Evolutionary conservation across 2,888 invertebrate genomes (phyloP).

Genomic region (Embidobia sp.): DNA sequence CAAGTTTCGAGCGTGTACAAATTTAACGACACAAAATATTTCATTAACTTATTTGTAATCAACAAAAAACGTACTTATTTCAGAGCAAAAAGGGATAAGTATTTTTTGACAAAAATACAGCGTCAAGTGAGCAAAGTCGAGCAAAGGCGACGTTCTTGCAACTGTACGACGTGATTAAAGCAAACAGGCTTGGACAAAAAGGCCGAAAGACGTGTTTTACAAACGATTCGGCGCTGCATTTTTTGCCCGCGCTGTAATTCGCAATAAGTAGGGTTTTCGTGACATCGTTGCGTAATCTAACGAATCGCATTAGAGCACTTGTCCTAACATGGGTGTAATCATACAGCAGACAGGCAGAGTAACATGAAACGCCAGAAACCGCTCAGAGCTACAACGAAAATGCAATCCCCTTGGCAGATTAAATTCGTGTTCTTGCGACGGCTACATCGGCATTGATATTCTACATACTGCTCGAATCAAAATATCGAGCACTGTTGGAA

Average conservation of each 20-base stretch:
- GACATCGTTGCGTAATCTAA: constrained; percentile 37
- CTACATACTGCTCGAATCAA: constrained; percentile 54
- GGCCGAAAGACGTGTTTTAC: no score
- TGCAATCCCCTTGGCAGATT: constrained; percentile 67
- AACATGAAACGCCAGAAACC: constrained; percentile 60
- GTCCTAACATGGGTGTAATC: constrained; percentile 54
- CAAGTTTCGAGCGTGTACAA: no score
- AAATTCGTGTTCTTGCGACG: constrained; percentile 66
- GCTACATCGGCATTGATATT: constrained; percentile 62
- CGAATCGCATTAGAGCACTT: constrained; percentile 47
- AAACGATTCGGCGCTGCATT: neutral
- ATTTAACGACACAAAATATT: no score
- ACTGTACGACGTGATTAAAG: no score
- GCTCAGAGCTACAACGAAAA: constrained; percentile 60
- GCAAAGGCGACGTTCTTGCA: no score
- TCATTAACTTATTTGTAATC: no score
- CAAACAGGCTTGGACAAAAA: no score
- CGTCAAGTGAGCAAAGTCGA: no score
- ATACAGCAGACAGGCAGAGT: constrained; percentile 42
- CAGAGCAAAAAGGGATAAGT: no score
- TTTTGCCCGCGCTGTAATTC: neutral
- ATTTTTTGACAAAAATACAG: no score
- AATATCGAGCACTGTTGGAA: constrained; percentile 54
- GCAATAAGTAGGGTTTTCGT: constrained; percentile 12
- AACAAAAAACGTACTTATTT: no score